These are phyloP conservation scores for Nibea coibor DNA, from an alignment of 2,113 vertebrate genomes.

Conservation along the genomic window DNA sequence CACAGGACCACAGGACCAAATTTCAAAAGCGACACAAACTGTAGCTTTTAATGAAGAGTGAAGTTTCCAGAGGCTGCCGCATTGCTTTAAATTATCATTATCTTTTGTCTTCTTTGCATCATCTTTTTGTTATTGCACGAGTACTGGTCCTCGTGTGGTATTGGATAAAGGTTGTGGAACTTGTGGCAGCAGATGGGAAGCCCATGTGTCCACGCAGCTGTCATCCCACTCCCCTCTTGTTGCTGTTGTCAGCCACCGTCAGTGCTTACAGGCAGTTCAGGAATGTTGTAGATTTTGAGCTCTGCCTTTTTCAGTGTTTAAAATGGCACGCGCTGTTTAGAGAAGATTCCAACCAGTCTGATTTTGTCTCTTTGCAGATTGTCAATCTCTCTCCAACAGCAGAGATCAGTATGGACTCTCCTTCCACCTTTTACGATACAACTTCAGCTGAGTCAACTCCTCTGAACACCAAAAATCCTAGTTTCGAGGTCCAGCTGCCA, in stretches of 20 bases:
- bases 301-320: not conserved
- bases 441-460: slow-evolving; percentile 84
- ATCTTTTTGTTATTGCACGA: not conserved
- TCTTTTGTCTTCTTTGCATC: not conserved
- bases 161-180: slow-evolving; percentile 11
- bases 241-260: not conserved
- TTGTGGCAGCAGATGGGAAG: slow-evolving; percentile 34
- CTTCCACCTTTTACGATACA: slow-evolving; percentile 84
- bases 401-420: slow-evolving; percentile 87
- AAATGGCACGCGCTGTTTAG: not conserved
- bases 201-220: slow-evolving; percentile 43
- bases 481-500: slow-evolving; percentile 87
- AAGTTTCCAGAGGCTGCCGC: too few relatives aligned
- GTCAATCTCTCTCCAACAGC: slow-evolving; percentile 91
- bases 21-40: not conserved
- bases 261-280: not conserved
- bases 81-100: not conserved
- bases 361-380: slow-evolving; percentile 84
- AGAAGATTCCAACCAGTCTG: slow-evolving; percentile 15
- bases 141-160: not conserved
- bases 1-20: not conserved
- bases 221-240: slow-evolving; percentile 17
- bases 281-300: slow-evolving; percentile 6
- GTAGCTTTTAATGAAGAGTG: not conserved
- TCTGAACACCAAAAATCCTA: slow-evolving; percentile 86